Evolutionary conservation across 2,797 vertebrate genomes (phyloP), one percentile per base, ranked within the genome.

Genomic region (Notamacropus eugenii): DNA sequence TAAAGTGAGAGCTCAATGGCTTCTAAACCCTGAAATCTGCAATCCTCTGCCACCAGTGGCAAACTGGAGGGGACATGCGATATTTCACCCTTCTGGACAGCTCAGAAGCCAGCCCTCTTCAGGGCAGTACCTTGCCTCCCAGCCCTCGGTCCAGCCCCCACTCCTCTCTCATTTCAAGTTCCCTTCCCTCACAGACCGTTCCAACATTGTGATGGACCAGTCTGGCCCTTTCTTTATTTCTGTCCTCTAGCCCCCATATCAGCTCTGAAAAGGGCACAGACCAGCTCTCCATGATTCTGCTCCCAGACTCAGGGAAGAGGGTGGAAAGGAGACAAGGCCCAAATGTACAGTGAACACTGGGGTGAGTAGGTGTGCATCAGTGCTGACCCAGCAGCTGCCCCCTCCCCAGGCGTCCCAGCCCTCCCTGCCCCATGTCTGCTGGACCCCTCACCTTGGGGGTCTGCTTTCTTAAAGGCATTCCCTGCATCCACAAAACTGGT

Each of bases 401-500:
- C n/a, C 31, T 3, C n/a, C n/a, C 74, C 34, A 14, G 34, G 67
- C 5, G 3, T 34, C 58, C 29, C 9, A 16, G 34, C 6, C 58
- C 29, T 2, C 56, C 10, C 46, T n/a, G 55, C 40, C 40, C 4
- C 2, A 0, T 1, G 59, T 14, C 90, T 5, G 0, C 5, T 0
- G 54, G 4, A 52, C n/a, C 10, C 22, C 95, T 93, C 98, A 99
- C 99, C 99, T 99, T 99, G 99, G 50, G 99, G 99, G 96, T 99
- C 99, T 0, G 99, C 99, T 98, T 99, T 99, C 98, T 99, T 99
- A 98, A 99, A 99, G 12, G 99, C 99, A 0, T 99, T 99, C 92
- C 99, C 99, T 0, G 99, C 99, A 0, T 99, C 99, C 97, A 99
- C 99, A 55, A 99, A 99, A 98, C 99, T 99, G 82, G 99, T 99